Evolutionary conservation across 2,888 invertebrate species (phyloP), one percentile per base, ranked within the genome.

Genomic region (Dicranocentrus wangi): DNA sequence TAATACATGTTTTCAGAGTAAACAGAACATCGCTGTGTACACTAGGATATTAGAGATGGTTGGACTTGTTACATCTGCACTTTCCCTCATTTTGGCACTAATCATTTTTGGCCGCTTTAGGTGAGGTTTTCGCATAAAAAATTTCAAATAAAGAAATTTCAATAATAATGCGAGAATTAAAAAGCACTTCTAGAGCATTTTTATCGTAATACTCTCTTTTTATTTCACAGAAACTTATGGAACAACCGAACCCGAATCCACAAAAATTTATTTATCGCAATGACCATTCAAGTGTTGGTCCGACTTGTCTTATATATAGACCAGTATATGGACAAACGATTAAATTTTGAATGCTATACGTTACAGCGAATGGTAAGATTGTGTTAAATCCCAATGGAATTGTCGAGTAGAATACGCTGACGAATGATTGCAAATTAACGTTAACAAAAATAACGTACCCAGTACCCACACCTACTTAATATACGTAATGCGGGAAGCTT

Each of bases 41-140:
- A 88, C 88, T 0, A 82, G 87, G 19, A 87, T 89, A 55, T 83
- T 91, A 87, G 91, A 91, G 86, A 89, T 91, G 83, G 88, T 90
- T 23, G 91, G 91, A 1, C 88, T 91, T 17, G 89, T 88, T 58
- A 86, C 90, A 5, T 91, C 91, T 1, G 88, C 91, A 8, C 86
- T 90, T 13, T 88, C 89, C 3, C 88, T 91, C 0, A 85, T 89
- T 75, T 83, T 90, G 10, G 90, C 90, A 1, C 88, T 91, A 21
- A 88, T 89, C 81, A 90, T 91, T 71, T 91, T 91, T 87, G 88
- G 88, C 70, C 89, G 89, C 82, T 91, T 91, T 87, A 88, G 90
- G 91, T 91, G 87, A 87, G 88, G n/a, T n/a, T n/a, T n/a, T n/a
- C n/a, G n/a, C n/a, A n/a, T n/a, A n/a, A n/a, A n/a, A n/a, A n/a